Percentiles rank a stretch among this genome's conserved stretches.
Evolutionary conservation across 2,888 invertebrate genomes (phyloP).

Genomic region (Salticus scenicus): DNA sequence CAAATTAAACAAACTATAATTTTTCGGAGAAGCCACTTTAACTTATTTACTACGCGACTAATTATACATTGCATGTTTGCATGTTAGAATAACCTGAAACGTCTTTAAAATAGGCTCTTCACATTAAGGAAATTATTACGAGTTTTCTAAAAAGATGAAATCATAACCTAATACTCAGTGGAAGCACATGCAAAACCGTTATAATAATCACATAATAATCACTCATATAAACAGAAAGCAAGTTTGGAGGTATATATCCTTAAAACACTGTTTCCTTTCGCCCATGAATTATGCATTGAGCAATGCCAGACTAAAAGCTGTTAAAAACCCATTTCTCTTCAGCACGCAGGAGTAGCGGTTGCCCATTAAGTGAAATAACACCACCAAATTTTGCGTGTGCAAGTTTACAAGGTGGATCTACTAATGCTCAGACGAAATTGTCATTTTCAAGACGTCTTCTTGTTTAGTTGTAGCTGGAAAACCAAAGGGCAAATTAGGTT

Average conservation of each 20-base stretch:
- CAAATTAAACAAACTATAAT: no score
- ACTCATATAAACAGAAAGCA: background rate
- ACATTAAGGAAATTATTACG: no score
- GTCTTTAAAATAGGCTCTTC: no score
- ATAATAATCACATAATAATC: constrained; percentile 8
- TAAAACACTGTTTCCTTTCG: background rate
- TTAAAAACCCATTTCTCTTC: constrained; percentile 56
- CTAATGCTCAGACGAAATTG: background rate
- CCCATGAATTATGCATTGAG: background rate
- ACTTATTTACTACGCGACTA: no score
- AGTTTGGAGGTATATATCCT: no score
- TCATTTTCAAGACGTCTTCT: background rate
- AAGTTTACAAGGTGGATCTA: background rate
- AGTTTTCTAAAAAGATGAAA: no score
- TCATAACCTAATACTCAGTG: no score
- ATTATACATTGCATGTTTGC: no score
- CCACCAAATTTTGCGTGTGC: background rate
- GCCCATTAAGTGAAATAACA: constrained; percentile 31
- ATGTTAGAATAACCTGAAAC: no score
- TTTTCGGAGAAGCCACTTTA: no score
- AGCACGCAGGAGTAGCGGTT: constrained; percentile 35
- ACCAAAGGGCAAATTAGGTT: background rate
- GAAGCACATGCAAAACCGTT: no score
- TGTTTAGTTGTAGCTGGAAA: background rate
- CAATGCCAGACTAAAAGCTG: constrained; percentile 25